Base-by-base conservation (phyloP, 2,888 invertebrate genomes). In the Pelosia muscerda region DNA sequence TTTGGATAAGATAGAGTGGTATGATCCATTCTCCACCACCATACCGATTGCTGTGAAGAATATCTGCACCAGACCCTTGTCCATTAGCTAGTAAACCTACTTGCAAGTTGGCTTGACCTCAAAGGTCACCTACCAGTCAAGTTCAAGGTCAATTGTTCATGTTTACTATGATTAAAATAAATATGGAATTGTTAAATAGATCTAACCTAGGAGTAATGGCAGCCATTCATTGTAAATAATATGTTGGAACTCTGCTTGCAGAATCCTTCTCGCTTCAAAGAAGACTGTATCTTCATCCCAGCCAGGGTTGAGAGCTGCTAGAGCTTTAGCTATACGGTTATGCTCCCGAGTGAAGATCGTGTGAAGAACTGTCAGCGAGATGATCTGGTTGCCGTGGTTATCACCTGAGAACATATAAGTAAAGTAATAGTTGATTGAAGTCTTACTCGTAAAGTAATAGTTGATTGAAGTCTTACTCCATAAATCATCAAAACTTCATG, bases 151-250 rank as follows among this genome's bases (percentile, higher is more conserved):
- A n/a, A n/a, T n/a, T n/a, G n/a, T n/a, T n/a, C n/a, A n/a, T 34
- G 31, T 34, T 34, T 34, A 11, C 11, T 34, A 34, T 34, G n/a
- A n/a, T n/a, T n/a, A n/a, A n/a, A n/a, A n/a, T 26, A 10, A 54
- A 19, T 5, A 28, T 57, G 22, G 15, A 25, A 25, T 8, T 15
- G 2, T 15, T 9, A 28, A 57, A 57, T 3, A 62, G 6, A 2
- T 13, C 83, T 85, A 84, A 96, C 97, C 98, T 74, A 98, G 89
- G 38, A 98, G 90, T 56, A 96, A 92, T 0, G 98, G 98, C 55
- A 98, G 90, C 96, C 97, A 98, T 86, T 98, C 98, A 83, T 97
- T 97, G 86, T 97, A 98, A 6, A 96, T 94, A 63, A 98, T 96
- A 70, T 97, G 96, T 90, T 98, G 98, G 86, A 97, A 94, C 89